Percentiles rank a stretch among this genome's conserved stretches.
These are phyloP conservation scores for Leptinotarsa rubiginosa DNA, from an alignment of 2,888 invertebrate genomes.

Conservation along the genomic window DNA sequence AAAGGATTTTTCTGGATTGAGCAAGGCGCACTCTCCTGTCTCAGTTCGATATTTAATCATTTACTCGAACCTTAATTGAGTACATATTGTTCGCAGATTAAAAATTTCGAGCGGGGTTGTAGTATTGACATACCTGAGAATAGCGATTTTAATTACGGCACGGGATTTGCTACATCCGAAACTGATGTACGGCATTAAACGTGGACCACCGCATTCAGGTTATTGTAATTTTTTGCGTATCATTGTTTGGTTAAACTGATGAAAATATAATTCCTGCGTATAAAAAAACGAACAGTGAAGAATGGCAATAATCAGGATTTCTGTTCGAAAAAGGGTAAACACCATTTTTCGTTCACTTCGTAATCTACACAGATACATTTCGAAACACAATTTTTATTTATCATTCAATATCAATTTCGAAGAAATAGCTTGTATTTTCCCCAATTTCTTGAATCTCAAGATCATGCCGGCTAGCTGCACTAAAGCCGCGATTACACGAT, in stretches of 20 bases:
- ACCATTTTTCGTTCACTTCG: too few species aligned
- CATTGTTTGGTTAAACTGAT: background rate
- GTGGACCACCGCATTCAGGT: background rate
- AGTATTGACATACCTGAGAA: constrained; percentile 18
- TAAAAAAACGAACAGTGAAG: background rate
- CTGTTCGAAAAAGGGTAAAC: too few species aligned
- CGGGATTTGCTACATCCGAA: background rate
- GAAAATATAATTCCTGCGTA: constrained; percentile 3
- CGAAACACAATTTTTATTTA: too few species aligned
- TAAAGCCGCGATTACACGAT: too few species aligned
- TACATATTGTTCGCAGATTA: constrained; percentile 21
- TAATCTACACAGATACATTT: too few species aligned
- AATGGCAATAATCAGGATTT: too few species aligned
- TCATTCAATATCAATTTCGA: too few species aligned
- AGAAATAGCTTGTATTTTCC: too few species aligned
- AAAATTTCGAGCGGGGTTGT: background rate
- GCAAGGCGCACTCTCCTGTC: constrained; percentile 18
- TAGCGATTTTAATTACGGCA: constrained; percentile 11
- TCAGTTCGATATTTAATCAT: constrained; percentile 24
- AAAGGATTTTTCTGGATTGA: constrained; percentile 18
- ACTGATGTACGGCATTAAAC: background rate
- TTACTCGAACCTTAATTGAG: constrained; percentile 23
- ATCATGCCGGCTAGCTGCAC: too few species aligned
- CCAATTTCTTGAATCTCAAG: too few species aligned
- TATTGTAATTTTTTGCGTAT: background rate